Evolutionary conservation across 2,888 invertebrate genomes (phyloP).

Genomic region (Altica lythri): DNA sequence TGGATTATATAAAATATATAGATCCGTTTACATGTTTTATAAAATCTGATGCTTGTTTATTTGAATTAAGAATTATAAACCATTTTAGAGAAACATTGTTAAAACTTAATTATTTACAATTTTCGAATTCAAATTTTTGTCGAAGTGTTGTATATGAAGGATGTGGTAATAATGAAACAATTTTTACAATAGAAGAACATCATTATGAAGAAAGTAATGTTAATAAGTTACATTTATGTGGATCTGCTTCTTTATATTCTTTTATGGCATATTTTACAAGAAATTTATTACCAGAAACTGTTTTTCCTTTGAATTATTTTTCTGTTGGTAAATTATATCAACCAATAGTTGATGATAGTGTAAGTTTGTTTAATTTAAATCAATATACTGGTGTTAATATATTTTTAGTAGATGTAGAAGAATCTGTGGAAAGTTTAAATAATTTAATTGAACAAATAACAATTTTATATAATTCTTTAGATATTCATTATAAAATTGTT

Average conservation of each 20-base stretch:
- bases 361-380: conserved; percentile 66
- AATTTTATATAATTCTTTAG: conserved; percentile 67
- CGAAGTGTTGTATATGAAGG: conserved; percentile 78
- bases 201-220: conserved; percentile 59
- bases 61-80: conserved; percentile 68
- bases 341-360: conserved; percentile 55
- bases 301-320: conserved; percentile 73
- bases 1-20: conserved; percentile 63
- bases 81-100: conserved; percentile 59
- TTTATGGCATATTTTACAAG: conserved; percentile 77
- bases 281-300: conserved; percentile 64
- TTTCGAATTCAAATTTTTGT: conserved; percentile 79
- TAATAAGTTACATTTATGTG: conserved; percentile 73
- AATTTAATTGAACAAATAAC: conserved; percentile 60
- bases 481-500: conserved; percentile 70
- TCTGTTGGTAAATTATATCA: conserved; percentile 72
- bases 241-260: conserved; percentile 73
- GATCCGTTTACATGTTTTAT: conserved; percentile 67
- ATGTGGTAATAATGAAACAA: conserved; percentile 63
- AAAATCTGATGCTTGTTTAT: conserved; percentile 70
- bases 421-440: conserved; percentile 60
- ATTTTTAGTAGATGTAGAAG: conserved; percentile 65
- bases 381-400: conserved; percentile 72
- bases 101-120: conserved; percentile 63
- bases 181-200: conserved; percentile 66